Base-by-base conservation (phyloP, 2,888 invertebrate genomes). In the Gandaritis pyraliata region DNA sequence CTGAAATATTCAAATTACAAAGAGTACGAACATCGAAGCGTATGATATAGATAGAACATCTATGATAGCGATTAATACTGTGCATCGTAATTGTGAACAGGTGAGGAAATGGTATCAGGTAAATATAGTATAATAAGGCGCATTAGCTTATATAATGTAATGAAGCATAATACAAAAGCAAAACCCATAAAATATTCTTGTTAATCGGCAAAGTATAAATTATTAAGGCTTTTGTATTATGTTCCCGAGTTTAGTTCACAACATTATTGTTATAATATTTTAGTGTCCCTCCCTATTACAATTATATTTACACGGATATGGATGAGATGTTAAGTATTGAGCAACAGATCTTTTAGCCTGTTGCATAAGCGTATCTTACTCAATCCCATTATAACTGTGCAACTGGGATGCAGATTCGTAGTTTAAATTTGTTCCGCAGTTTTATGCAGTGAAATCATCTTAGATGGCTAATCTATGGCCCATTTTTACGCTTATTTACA, bases 11-110 rank as follows among this genome's bases (percentile, higher is more conserved):
- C 69, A 72, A 71, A 72, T 65, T 68, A 67, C 66, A 68, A 73
- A 69, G 41, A 71, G 72, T 78, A 80, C 78, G 82, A 88, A 85
- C 82, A 82, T 85, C 78, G 77, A 84, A 77, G 78, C 80, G 12
- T 48, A 30, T 50, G 39, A 50, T 43, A 54, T 29, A 47, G 33
- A 54, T 48, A 49, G 74, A 71, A 63, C 64, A 66, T 70, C 58
- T 66, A 65, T 65, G 68, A 76, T 80, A 75, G 75, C 69, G 71
- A 74, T 77, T 63, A 55, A 68, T 52, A 58, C 47, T 61, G 16
- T 54, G 36, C 48, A 38, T 57, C 45, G 38, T 59, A 45, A 59
- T 45, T 49, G 30, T 51, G 38, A 46, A n/a, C 55, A 65, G 69
- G 65, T 64, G 58, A 69, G 67, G 48, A 46, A 36, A 45, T 52